Conservation (phyloP, 2,888 invertebrate species). For the Cerceris ruficornis region DNA sequence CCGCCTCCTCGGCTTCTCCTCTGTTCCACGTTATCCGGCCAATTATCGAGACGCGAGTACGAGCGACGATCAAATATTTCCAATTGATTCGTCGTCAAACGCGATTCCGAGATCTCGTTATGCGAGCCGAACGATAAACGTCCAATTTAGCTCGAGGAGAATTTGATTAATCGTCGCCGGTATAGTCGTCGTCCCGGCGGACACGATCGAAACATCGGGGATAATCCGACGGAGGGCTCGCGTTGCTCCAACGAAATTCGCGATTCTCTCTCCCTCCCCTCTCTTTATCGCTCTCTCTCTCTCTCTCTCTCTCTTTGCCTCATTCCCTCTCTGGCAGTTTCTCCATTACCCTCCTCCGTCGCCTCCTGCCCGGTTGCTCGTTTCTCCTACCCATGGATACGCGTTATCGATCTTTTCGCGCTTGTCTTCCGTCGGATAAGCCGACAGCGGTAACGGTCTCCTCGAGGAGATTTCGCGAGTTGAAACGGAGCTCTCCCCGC, state of each 20-base stretch:
- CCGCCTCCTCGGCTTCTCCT: no score
- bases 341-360: background rate
- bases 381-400: slow-evolving; percentile 10
- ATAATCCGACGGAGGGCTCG: no score
- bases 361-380: background rate
- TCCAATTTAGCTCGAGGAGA: no score
- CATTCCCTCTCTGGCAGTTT: background rate
- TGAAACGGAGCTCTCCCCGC: slow-evolving; percentile 5
- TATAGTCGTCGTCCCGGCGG: no score
- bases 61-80: no score
- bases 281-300: background rate
- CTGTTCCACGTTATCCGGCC: no score
- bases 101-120: no score
- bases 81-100: background rate
- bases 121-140: no score
- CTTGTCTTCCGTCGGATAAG: slow-evolving; percentile 15
- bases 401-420: slow-evolving; percentile 34
- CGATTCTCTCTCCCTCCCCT: background rate
- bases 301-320: background rate
- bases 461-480: slow-evolving; percentile 18
- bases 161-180: no score
- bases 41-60: no score
- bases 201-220: no score
- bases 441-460: slow-evolving; percentile 26
- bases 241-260: background rate